phyloP scores from a whole-genome alignment of 2,888 invertebrate species.

The Clunio marinus region DNA sequence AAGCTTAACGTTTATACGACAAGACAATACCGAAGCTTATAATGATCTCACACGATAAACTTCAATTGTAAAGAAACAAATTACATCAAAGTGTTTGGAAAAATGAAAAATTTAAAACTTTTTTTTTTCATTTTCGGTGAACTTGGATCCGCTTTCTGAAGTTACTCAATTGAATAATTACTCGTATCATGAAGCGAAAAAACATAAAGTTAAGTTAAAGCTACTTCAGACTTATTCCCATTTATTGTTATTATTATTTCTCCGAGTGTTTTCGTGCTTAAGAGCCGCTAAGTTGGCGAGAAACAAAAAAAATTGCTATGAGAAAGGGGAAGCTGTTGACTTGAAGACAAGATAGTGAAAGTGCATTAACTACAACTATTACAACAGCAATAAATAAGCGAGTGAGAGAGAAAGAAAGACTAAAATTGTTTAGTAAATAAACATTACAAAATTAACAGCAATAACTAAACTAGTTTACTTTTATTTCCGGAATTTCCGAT shows the following conservation, averaged over 20 bases:
- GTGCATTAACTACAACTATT: slow-evolving; percentile 24
- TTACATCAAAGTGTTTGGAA: background rate
- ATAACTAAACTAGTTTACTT: slow-evolving; percentile 16
- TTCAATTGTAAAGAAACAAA: background rate
- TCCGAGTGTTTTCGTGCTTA: background rate
- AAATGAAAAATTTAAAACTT: background rate
- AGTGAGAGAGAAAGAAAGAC: background rate
- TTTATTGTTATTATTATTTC: background rate
- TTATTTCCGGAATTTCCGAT: slow-evolving; percentile 34
- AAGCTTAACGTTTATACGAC: background rate
- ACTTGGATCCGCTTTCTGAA: slow-evolving; percentile 36
- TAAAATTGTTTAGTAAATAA: slow-evolving; percentile 1
- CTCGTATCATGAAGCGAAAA: background rate
- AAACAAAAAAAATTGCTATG: background rate
- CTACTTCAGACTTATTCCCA: background rate
- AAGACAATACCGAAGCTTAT: background rate
- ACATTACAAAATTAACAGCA: slow-evolving; percentile 36
- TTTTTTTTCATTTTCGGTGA: background rate
- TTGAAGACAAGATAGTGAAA: slow-evolving; percentile 28
- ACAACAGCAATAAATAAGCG: slow-evolving; percentile 1
- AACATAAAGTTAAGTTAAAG: no score
- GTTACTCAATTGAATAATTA: slow-evolving; percentile 35
- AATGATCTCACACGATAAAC: background rate
- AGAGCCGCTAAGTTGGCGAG: background rate
- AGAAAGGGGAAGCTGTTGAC: slow-evolving; percentile 4